A percentile compares a stretch with the other conserved stretches of the same genome.
phyloP scores from a whole-genome alignment of 2,113 vertebrate species.

The Campylorhamphus procurvoides region DNA sequence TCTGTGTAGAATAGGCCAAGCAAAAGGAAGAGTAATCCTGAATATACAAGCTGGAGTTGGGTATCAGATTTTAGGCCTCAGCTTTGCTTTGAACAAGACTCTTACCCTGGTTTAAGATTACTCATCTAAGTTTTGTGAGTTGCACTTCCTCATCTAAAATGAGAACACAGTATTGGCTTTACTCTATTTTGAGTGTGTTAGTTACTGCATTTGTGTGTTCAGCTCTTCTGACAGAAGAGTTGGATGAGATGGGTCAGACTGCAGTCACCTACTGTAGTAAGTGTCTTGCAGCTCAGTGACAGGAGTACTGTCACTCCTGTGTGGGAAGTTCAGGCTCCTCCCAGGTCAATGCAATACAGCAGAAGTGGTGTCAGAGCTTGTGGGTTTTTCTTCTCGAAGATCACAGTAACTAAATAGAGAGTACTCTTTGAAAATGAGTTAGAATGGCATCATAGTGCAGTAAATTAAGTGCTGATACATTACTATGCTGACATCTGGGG shows the following conservation, averaged over 20 bases:
- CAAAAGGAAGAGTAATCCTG: not conserved
- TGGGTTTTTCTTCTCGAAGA: not conserved
- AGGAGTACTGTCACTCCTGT: not conserved
- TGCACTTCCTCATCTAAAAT: not conserved
- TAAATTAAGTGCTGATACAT: not conserved
- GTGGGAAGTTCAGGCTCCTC: not conserved
- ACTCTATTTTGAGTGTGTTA: not conserved
- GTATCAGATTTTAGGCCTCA: not conserved
- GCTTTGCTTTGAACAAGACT: not conserved
- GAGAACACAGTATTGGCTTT: not conserved
- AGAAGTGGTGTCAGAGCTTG: not conserved
- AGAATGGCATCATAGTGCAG: not conserved
- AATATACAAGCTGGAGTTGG: not conserved
- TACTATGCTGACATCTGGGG: not conserved
- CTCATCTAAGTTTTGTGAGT: not conserved
- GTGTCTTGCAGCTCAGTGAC: not conserved
- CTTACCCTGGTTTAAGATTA: not conserved
- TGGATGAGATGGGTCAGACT: not conserved
- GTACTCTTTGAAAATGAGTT: not conserved
- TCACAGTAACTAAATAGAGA: not conserved
- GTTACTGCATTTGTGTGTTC: not conserved
- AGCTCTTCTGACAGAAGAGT: rapidly evolving
- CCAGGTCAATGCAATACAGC: rapidly evolving
- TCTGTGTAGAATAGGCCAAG: not conserved
- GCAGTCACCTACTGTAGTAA: not conserved